Percentiles rank a stretch among this genome's conserved stretches.
These are phyloP conservation scores for Drosophila imparisetae DNA, from an alignment of 2,888 invertebrate species.

Conservation along the genomic window DNA sequence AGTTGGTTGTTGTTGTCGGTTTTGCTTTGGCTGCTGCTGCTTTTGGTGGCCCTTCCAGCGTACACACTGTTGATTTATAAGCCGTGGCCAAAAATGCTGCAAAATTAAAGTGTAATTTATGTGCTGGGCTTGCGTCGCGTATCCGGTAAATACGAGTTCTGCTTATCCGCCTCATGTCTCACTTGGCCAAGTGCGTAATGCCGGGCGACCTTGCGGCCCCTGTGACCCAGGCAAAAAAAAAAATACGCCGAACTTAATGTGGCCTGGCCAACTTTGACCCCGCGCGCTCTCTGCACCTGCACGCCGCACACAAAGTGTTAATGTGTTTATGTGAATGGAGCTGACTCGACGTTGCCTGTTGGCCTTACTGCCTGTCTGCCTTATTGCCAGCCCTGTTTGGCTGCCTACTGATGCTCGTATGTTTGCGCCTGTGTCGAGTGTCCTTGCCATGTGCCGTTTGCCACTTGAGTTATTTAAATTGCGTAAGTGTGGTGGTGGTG, in stretches of 20 bases:
- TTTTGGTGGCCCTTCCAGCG: conserved; percentile 15
- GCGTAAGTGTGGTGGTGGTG: conserved; percentile 55
- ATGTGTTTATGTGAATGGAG: conserved; percentile 70
- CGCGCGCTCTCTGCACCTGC: conserved; percentile 42
- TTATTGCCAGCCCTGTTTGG: conserved; percentile 10
- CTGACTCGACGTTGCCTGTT: conserved; percentile 48
- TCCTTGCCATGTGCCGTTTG: conserved; percentile 66
- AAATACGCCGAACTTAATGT: conserved; percentile 52
- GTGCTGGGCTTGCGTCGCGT: conserved; percentile 64
- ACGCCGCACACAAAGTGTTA: conserved; percentile 67
- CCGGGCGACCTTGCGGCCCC: conserved; percentile 61
- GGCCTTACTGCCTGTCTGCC: not conserved
- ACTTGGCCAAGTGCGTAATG: conserved; percentile 70
- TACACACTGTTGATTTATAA: conserved; percentile 81
- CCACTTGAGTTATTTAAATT: conserved; percentile 79
- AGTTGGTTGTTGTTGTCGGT: not conserved
- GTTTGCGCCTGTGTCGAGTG: conserved; percentile 55
- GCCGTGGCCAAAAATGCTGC: conserved; percentile 82
- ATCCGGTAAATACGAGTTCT: conserved; percentile 50
- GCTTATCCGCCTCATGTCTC: conserved; percentile 66
- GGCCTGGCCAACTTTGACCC: conserved; percentile 70
- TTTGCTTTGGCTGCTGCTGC: conserved; percentile 3
- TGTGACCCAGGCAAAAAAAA: conserved; percentile 32
- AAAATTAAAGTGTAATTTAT: conserved; percentile 84
- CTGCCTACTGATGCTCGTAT: conserved; percentile 36